Evolutionary conservation across 2,797 vertebrate genomes (phyloP), one percentile per base, ranked within the genome.

Genomic region (Tadarida brasiliensis): DNA sequence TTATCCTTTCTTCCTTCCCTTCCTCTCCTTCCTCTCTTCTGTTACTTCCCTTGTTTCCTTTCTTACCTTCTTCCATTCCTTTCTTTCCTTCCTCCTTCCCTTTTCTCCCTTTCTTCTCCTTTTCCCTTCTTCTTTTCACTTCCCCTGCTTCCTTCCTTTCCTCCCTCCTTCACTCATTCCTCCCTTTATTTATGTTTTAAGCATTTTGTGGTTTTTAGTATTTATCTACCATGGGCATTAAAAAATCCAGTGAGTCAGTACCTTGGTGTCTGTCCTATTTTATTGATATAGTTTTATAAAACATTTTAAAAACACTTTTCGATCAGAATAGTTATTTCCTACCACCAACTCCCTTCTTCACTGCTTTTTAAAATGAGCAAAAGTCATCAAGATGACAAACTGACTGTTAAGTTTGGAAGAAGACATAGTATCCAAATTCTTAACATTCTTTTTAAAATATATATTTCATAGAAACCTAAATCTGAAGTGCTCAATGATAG

Each of bases 261-360:
- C 97, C 97, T 96, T 90, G 92, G 74, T 97, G 91, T 98, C 96
- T 97, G 97, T 96, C 95, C 86, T 0, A 0, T 97, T 98, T 98
- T 98, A 87, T 97, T 97, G 95, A 97, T 93, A 97, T 85, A 94
- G 35, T 97, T 98, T 98, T 97, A 96, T 63, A 97, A 91, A 94
- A 96, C 88, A 96, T 97, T 98, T 98, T 97, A 70, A 98, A 96
- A 87, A 97, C 1, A 47, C 3, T 90, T 35, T 97, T 87, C 68
- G 44, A 95, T 82, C 19, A 88, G 54, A 96, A 74, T 96, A 96
- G 84, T 97, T 97, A 92, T 85, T 1, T 0, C 70, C 74, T 68
- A 93, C 26, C 33, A 82, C 28, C 70, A 90, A n/a, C 11, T 88
- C 49, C 30, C 39, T 44, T 51, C 22, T 54, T 86, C 81, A 35